Base-by-base conservation (phyloP, 2,888 invertebrate species). In the Drosophila melanosoma region DNA sequence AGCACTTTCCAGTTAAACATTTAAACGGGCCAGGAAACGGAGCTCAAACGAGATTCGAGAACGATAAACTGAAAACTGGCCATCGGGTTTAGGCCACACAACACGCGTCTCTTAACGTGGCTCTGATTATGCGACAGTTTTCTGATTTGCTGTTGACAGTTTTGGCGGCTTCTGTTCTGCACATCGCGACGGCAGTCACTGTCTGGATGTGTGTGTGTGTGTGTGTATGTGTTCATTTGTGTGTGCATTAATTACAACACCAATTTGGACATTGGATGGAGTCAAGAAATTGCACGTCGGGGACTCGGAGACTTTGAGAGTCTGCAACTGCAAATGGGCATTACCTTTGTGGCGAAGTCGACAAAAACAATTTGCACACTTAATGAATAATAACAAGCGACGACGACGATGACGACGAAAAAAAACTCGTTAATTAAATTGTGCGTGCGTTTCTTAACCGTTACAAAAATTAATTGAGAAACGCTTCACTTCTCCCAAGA, bases 241-340 rank as follows among this genome's bases (percentile, higher is more conserved):
- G 15, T 53, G 42, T 33, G 65, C 86, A 82, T 85, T 88, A 87
- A 85, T 85, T 90, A 90, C 82, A 82, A 82, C 67, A 62, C 62
- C 53, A 60, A 64, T 60, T 63, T 69, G 74, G 70, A 53, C 49
- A 60, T 72, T 26, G 49, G 60, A 32, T 26, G 8, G 15, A 23
- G 45, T 23, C 33, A 61, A 51, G 49, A 51, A 88, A 85, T 88
- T 89, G 81, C 83, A 78, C 85, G 74, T 83, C 80, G 77, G 89
- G 90, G 89, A 89, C 36, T 17, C n/a, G 20, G 2, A 11, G 12
- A 32, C 29, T 38, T 26, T 29, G 26, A 26, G 7, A 29, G 20
- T 20, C 20, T 32, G 73, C 48, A 76, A 69, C 76, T 76, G 64
- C 61, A 73, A 54, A 75, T 79, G 75, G 78, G 54, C 79, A 81